Conservation (phyloP, 2,888 invertebrate genomes). For the Escarpia spicata region DNA sequence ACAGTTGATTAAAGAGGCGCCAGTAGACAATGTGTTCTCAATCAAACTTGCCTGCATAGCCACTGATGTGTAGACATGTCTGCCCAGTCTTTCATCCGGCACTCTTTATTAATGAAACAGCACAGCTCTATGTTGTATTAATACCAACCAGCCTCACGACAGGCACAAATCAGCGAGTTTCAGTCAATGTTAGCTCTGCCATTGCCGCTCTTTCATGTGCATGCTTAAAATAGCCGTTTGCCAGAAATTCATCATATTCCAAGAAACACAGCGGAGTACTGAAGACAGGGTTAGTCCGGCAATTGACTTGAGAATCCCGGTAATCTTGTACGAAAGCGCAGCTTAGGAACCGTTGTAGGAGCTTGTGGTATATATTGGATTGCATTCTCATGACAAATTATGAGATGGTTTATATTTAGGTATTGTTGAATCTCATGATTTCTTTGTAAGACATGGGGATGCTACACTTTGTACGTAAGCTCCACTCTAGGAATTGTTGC, state of each 20-base stretch:
- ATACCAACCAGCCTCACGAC: not conserved
- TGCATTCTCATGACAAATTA: not conserved
- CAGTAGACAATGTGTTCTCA: constrained; percentile 5
- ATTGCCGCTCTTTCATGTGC: not conserved
- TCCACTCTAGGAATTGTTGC: no score
- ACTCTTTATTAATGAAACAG: constrained; percentile 16
- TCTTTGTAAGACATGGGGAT: not conserved
- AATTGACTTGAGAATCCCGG: not conserved
- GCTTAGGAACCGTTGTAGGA: not conserved
- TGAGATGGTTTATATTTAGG: not conserved
- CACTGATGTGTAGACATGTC: not conserved
- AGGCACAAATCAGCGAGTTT: not conserved
- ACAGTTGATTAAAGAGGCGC: not conserved
- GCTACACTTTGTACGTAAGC: no score
- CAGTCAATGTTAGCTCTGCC: not conserved
- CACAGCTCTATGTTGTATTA: not conserved
- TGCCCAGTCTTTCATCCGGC: not conserved
- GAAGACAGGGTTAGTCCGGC: not conserved
- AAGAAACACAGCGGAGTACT: not conserved
- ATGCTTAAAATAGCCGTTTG: not conserved
- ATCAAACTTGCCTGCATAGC: not conserved
- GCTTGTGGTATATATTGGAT: not conserved
- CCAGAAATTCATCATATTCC: constrained; percentile 12
- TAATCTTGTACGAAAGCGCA: not conserved
- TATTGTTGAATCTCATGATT: not conserved